Conservation (phyloP, 1,140 invertebrate species). For the Chionoecetes opilio region DNA sequence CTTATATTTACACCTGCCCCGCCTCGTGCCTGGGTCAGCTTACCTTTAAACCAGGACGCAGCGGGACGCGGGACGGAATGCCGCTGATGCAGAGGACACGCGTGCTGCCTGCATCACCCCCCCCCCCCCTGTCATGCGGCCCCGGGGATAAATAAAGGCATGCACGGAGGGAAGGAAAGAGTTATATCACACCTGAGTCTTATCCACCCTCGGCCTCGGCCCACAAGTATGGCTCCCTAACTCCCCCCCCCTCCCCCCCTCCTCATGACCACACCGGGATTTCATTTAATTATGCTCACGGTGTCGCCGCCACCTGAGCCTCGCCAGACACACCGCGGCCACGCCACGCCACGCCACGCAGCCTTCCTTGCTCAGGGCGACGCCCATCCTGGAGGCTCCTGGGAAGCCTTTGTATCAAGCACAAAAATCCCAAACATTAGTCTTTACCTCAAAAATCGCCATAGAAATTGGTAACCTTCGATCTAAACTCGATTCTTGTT, state of each 20-base stretch:
- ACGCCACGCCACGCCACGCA: not conserved
- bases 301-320: not conserved
- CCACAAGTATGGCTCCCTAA: too few relatives aligned
- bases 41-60: slow-evolving; percentile 28
- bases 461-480: slow-evolving; percentile 77
- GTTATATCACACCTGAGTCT: not conserved
- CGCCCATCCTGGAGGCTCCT: not conserved
- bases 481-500: slow-evolving; percentile 79
- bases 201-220: not conserved
- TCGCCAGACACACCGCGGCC: not conserved
- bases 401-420: slow-evolving; percentile 47
- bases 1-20: slow-evolving; percentile 7
- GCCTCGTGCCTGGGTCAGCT: slow-evolving; percentile 12
- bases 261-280: slow-evolving; percentile 64
- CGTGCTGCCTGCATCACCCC: not conserved
- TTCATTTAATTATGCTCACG: slow-evolving; percentile 67
- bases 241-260: not conserved
- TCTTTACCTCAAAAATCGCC: slow-evolving; percentile 71
- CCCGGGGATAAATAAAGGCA: not conserved
- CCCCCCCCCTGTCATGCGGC: not conserved
- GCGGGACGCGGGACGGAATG: slow-evolving; percentile 1
- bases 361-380: slow-evolving; percentile 22
- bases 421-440: slow-evolving; percentile 51
- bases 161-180: not conserved
- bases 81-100: not conserved